Evolutionary conservation across 2,113 vertebrate genomes (phyloP).

Genomic region (Epinephelus cyanopodus): DNA sequence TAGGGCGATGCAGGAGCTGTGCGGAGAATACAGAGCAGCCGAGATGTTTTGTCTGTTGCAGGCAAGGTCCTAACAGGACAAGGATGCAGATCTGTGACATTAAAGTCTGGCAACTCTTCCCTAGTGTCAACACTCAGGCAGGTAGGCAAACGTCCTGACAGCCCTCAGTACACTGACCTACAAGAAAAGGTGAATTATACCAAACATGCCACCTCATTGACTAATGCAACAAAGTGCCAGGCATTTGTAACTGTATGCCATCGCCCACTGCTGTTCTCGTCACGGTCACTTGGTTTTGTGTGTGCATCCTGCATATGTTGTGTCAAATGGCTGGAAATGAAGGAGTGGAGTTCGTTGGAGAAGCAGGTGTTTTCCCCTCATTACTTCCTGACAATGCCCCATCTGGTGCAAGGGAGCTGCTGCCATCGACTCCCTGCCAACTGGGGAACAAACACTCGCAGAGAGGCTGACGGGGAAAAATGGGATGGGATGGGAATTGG

Average conservation of each 20-base stretch:
- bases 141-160: not conserved
- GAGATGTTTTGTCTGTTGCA: not conserved
- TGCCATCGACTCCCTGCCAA: slow-evolving; percentile 73
- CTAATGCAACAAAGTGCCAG: slow-evolving; percentile 22
- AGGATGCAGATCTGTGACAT: slow-evolving; percentile 25
- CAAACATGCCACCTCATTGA: slow-evolving; percentile 52
- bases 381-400: slow-evolving; percentile 81
- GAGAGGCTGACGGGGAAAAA: slow-evolving; percentile 66
- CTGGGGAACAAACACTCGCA: slow-evolving; percentile 70
- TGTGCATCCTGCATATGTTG: slow-evolving; percentile 70
- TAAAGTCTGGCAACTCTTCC: slow-evolving; percentile 10
- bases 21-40: slow-evolving; percentile 58
- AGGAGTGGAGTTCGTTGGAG: slow-evolving; percentile 59
- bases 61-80: not conserved
- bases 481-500: slow-evolving; percentile 43
- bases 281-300: slow-evolving; percentile 74
- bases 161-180: not conserved
- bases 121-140: slow-evolving; percentile 1
- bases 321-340: slow-evolving; percentile 71
- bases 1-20: slow-evolving; percentile 14
- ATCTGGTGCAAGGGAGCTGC: slow-evolving; percentile 74
- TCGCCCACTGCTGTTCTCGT: slow-evolving; percentile 64
- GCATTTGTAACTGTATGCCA: slow-evolving; percentile 36
- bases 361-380: slow-evolving; percentile 83
- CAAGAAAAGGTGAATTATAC: slow-evolving; percentile 30